Conservation (phyloP, 2,113 vertebrate genomes). For the Electrona antarctica region DNA sequence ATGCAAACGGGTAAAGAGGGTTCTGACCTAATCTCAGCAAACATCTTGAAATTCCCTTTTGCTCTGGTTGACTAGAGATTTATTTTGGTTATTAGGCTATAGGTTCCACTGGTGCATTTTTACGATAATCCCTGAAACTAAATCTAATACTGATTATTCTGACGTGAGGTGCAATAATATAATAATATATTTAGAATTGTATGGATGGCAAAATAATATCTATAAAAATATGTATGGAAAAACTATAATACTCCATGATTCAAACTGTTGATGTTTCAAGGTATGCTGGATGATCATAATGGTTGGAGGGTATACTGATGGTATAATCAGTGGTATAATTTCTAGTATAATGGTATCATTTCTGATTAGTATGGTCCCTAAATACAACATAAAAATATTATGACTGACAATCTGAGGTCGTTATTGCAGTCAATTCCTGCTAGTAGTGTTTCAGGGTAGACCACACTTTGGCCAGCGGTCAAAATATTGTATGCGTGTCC, state of each 20-base stretch:
- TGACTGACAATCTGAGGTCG: slow-evolving; percentile 44
- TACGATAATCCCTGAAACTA: slow-evolving; percentile 1
- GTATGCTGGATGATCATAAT: not conserved
- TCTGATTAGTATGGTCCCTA: slow-evolving; percentile 35
- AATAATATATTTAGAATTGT: not conserved
- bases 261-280: not conserved
- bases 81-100: slow-evolving; percentile 51
- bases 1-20: slow-evolving; percentile 56
- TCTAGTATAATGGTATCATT: slow-evolving; percentile 13
- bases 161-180: not conserved
- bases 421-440: not conserved
- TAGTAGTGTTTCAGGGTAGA: slow-evolving; percentile 22
- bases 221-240: slow-evolving; percentile 7
- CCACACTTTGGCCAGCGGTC: slow-evolving; percentile 28
- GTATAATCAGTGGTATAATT: not conserved
- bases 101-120: slow-evolving; percentile 16
- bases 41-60: slow-evolving; percentile 71
- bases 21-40: slow-evolving; percentile 72
- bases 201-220: too few relatives aligned
- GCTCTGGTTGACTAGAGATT: slow-evolving; percentile 44
- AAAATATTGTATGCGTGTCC: not conserved
- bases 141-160: slow-evolving; percentile 14
- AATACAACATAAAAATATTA: slow-evolving; percentile 62
- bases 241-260: slow-evolving; percentile 3
- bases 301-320: slow-evolving; percentile 22